These are phyloP conservation scores for Xestia sexstrigata DNA, from an alignment of 2,888 invertebrate species.

Conservation along the genomic window DNA sequence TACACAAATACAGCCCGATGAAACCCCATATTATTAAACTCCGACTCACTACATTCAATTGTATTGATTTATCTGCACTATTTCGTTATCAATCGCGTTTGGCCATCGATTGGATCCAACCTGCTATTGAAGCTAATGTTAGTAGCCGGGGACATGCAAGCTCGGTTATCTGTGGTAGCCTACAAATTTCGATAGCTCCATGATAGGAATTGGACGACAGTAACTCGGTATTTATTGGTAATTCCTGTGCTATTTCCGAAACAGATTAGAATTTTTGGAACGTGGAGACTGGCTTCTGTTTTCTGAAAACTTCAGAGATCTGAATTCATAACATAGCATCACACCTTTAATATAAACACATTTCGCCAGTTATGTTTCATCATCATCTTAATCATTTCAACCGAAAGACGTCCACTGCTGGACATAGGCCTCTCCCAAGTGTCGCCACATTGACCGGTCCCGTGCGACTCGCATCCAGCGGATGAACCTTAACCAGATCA, in stretches of 20 bases:
- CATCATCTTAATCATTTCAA: no score
- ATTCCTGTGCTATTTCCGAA: not conserved
- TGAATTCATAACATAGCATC: not conserved
- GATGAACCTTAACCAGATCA: no score
- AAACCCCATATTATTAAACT: not conserved
- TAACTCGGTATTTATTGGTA: constrained; percentile 30
- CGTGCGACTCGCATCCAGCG: no score
- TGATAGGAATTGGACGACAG: constrained; percentile 22
- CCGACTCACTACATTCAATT: constrained; percentile 30
- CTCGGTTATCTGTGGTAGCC: constrained; percentile 28
- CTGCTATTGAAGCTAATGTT: constrained; percentile 64
- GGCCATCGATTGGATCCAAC: constrained; percentile 63
- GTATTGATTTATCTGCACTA: constrained; percentile 54
- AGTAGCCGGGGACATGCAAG: constrained; percentile 67
- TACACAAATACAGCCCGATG: not conserved
- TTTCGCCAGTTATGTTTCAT: not conserved
- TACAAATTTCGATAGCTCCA: constrained; percentile 33
- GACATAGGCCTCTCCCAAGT: no score
- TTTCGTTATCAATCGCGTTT: constrained; percentile 65
- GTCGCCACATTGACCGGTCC: no score
- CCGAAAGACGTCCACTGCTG: no score
- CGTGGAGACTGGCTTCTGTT: not conserved
- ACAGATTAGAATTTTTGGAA: constrained; percentile 30
- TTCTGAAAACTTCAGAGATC: not conserved
- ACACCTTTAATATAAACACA: not conserved